These are phyloP conservation scores for Heterotilapia buettikoferi DNA, from an alignment of 2,113 vertebrate species.

Conservation along the genomic window DNA sequence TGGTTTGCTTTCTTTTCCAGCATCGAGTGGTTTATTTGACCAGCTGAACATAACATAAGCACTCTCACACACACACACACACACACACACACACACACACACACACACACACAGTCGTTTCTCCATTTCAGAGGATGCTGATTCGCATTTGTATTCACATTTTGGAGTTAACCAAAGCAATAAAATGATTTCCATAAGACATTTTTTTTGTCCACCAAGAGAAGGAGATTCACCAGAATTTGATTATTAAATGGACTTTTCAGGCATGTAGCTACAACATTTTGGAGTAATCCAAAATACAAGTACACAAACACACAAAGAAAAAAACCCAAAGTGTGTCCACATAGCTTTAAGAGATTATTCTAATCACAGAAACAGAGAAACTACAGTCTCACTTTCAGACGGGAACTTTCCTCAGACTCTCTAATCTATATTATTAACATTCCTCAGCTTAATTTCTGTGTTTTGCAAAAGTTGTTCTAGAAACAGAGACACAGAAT, in stretches of 20 bases:
- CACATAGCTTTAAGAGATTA: conserved; percentile 58
- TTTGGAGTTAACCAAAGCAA: background rate
- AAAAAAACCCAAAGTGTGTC: background rate
- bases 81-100: background rate
- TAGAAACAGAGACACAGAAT: background rate
- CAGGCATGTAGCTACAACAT: background rate
- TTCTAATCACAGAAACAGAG: conserved; percentile 65
- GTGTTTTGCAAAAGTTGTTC: background rate
- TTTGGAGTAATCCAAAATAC: background rate
- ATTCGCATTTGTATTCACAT: background rate
- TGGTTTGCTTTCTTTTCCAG: background rate
- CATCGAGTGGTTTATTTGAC: conserved; percentile 51
- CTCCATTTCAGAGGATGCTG: background rate
- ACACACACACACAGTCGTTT: background rate
- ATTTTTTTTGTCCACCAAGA: background rate
- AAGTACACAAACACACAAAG: background rate
- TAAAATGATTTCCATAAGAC: background rate
- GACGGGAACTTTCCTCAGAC: conserved; percentile 24
- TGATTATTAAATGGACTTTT: background rate
- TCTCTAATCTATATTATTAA: conserved; percentile 70
- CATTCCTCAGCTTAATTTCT: conserved; percentile 65
- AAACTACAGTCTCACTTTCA: conserved; percentile 48
- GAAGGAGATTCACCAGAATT: background rate
- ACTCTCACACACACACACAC: background rate
- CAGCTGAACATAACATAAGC: conserved; percentile 56